Conservation (phyloP, 2,888 invertebrate genomes). For the Macrosiphum euphorbiae region DNA sequence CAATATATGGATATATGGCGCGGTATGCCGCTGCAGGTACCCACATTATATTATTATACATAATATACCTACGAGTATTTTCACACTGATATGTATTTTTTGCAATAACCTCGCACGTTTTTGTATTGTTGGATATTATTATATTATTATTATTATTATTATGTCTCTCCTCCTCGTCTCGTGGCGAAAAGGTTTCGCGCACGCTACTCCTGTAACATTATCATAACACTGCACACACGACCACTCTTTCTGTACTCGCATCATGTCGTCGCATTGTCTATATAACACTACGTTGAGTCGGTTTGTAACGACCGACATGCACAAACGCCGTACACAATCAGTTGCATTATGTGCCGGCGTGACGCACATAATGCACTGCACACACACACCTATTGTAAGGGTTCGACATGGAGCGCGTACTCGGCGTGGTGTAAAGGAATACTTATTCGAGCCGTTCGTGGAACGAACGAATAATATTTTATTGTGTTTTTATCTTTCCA, state of each 20-base stretch:
- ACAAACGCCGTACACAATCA: not conserved
- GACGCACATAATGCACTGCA: not conserved
- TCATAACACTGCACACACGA: not conserved
- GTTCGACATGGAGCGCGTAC: too few species aligned
- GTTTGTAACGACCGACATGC: not conserved
- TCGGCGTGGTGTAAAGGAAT: not conserved
- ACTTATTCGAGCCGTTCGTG: not conserved
- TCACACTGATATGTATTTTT: not conserved
- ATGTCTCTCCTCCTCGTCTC: not conserved
- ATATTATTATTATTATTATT: not conserved
- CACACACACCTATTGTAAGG: not conserved
- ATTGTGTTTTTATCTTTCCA: not conserved
- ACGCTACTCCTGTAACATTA: not conserved
- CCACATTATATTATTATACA: not conserved
- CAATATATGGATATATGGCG: too few species aligned
- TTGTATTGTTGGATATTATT: not conserved
- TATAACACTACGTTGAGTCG: not conserved
- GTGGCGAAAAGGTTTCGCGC: not conserved
- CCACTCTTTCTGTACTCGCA: not conserved
- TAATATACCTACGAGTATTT: not conserved
- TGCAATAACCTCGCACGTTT: not conserved
- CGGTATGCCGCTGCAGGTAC: not conserved
- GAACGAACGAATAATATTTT: constrained; percentile 1
- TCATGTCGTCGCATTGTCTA: not conserved
- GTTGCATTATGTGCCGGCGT: not conserved